Conservation (phyloP, 1,140 invertebrate species). For the Brachionus angularis region DNA sequence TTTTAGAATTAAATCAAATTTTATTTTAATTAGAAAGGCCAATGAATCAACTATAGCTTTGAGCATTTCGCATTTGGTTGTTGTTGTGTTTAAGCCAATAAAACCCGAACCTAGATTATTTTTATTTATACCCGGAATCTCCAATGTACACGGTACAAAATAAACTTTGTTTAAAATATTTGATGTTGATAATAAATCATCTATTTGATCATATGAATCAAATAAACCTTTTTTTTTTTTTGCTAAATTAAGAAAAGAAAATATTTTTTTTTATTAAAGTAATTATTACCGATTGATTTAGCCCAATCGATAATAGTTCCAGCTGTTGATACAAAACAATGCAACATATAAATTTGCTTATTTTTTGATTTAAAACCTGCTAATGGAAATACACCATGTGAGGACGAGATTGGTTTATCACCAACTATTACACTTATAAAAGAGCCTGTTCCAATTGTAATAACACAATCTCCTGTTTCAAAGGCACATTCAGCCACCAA, state of each 20-base stretch:
- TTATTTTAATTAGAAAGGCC: constrained; percentile 2
- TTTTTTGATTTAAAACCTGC: background rate
- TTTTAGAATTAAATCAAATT: constrained; percentile 2
- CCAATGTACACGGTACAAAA: constrained; percentile 9
- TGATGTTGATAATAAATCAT: background rate
- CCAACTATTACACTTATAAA: constrained; percentile 25
- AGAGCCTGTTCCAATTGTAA: constrained; percentile 10
- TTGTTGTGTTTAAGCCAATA: background rate
- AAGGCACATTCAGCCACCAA: constrained; percentile 11
- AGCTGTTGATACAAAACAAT: constrained; percentile 14
- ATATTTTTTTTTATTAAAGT: too few relatives aligned
- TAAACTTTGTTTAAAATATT: background rate
- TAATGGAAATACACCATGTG: background rate
- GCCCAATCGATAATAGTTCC: constrained; percentile 17
- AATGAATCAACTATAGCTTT: background rate
- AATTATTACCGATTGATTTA: constrained; percentile 16
- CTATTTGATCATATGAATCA: background rate
- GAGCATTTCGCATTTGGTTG: constrained; percentile 13
- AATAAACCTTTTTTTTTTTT: constrained; percentile 24
- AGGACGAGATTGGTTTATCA: constrained; percentile 14
- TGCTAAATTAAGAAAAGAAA: too few relatives aligned
- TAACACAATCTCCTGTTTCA: constrained; percentile 5
- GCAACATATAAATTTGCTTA: background rate
- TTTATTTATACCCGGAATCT: constrained; percentile 5
- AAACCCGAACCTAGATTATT: background rate